phyloP scores from a whole-genome alignment of 2,888 invertebrate species.

The Agrypnus murinus region DNA sequence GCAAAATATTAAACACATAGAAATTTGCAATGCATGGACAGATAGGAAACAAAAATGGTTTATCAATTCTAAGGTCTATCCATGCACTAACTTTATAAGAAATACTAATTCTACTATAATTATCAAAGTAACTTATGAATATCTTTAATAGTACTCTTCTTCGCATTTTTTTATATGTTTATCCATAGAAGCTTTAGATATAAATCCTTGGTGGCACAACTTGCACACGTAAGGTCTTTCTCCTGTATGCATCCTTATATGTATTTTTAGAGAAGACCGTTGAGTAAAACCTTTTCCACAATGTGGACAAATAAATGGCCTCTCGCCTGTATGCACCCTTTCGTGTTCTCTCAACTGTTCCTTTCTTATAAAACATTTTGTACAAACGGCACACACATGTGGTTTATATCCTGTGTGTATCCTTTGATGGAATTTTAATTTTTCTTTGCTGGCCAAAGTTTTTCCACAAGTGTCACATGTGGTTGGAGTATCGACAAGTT shows the following conservation, averaged over 20 bases:
- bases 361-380: conserved; percentile 69
- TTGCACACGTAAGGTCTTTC: conserved; percentile 69
- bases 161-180: neutral
- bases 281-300: conserved; percentile 64
- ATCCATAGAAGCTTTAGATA: conserved; percentile 25
- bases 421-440: conserved; percentile 72
- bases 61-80: no score
- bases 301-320: no score
- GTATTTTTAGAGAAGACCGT: conserved; percentile 71
- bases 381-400: conserved; percentile 73
- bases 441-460: conserved; percentile 65
- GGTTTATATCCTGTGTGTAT: conserved; percentile 73
- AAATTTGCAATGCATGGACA: no score
- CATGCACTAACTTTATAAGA: no score
- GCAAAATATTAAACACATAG: no score
- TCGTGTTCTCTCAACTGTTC: no score
- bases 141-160: no score
- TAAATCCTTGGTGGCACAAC: conserved; percentile 34
- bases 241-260: conserved; percentile 70
- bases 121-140: no score
- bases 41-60: no score
- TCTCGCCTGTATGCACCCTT: no score
- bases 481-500: neutral
- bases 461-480: conserved; percentile 58
- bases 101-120: no score